Percentiles rank a stretch among this genome's conserved stretches.
These are phyloP conservation scores for Mola mola DNA, from an alignment of 2,113 vertebrate genomes.

Conservation along the genomic window DNA sequence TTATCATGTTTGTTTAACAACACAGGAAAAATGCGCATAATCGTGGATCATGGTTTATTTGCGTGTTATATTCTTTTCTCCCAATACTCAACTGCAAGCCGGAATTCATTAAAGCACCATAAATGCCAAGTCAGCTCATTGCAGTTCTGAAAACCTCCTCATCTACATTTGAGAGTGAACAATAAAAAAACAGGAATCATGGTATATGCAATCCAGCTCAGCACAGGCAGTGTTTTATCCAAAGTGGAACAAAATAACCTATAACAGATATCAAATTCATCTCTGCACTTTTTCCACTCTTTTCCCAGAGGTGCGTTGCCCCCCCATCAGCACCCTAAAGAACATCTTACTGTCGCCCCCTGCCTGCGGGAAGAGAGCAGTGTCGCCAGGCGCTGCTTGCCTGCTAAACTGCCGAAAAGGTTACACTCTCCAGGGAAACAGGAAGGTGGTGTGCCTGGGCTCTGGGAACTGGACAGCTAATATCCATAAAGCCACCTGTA, in stretches of 20 bases:
- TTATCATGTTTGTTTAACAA: conserved; percentile 13
- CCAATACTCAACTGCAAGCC: not conserved
- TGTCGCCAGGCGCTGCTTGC: conserved; percentile 82
- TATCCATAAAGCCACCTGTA: conserved; percentile 85
- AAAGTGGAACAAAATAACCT: not conserved
- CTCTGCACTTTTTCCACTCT: conserved; percentile 15
- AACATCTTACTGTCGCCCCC: conserved; percentile 84
- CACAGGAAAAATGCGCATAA: conserved; percentile 21
- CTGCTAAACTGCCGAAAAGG: conserved; percentile 87
- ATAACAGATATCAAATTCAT: conserved; percentile 8
- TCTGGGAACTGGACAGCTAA: conserved; percentile 90
- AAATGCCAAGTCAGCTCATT: not conserved
- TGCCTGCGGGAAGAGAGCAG: conserved; percentile 84
- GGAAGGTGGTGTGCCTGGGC: conserved; percentile 84
- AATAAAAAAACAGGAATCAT: not conserved
- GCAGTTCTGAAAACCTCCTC: not conserved
- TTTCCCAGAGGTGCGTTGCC: conserved; percentile 86
- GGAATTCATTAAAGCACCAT: not conserved
- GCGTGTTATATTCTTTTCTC: not conserved
- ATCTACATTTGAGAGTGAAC: not conserved
- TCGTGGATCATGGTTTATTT: conserved; percentile 10
- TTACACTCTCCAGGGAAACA: conserved; percentile 86
- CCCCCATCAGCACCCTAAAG: conserved; percentile 79
- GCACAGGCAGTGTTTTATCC: not conserved
- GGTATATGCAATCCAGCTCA: not conserved